A percentile compares a stretch with the other conserved stretches of the same genome.
Evolutionary conservation across 2,888 invertebrate species (phyloP).

Genomic region (Plagodis dolabraria): DNA sequence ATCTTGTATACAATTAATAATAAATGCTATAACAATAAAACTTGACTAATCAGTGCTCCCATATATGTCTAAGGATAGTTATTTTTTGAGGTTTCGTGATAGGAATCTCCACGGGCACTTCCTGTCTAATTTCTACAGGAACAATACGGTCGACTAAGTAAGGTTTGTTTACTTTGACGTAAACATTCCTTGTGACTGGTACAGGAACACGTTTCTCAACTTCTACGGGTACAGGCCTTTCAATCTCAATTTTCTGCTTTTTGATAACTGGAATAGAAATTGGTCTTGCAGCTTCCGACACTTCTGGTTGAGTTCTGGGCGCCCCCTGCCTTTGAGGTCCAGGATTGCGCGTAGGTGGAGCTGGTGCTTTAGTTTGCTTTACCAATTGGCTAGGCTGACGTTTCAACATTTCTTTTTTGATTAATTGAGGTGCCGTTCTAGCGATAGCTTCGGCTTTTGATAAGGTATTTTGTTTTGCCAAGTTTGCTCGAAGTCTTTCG

Average conservation of each 20-base stretch:
- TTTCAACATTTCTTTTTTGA: conserved; percentile 53
- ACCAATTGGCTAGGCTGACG: conserved; percentile 43
- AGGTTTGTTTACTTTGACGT: conserved; percentile 52
- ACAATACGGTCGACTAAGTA: conserved; percentile 46
- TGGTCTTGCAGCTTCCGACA: conserved; percentile 49
- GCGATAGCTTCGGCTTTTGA: conserved; percentile 55
- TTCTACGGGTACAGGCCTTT: conserved; percentile 34
- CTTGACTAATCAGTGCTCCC: conserved; percentile 54
- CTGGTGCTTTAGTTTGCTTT: conserved; percentile 44
- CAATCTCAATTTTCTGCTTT: conserved; percentile 45
- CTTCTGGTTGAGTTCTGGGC: conserved; percentile 34
- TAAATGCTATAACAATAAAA: conserved; percentile 36
- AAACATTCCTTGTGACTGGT: conserved; percentile 46
- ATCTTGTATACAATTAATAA: conserved; percentile 38
- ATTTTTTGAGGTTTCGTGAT: conserved; percentile 49
- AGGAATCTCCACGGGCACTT: conserved; percentile 45
- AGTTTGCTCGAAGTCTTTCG: conserved; percentile 51
- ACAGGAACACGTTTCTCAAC: conserved; percentile 33
- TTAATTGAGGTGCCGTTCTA: conserved; percentile 47
- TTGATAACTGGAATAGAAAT: conserved; percentile 46
- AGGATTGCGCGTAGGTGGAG: conserved; percentile 12
- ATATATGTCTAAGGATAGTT: conserved; percentile 56
- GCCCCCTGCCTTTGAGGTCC: conserved; percentile 13
- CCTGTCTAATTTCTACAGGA: conserved; percentile 49
- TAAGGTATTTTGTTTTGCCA: conserved; percentile 56